A percentile compares a stretch with the other conserved stretches of the same genome.
These are phyloP conservation scores for Agonopterix subpropinquella DNA, from an alignment of 2,888 invertebrate species.

Conservation along the genomic window DNA sequence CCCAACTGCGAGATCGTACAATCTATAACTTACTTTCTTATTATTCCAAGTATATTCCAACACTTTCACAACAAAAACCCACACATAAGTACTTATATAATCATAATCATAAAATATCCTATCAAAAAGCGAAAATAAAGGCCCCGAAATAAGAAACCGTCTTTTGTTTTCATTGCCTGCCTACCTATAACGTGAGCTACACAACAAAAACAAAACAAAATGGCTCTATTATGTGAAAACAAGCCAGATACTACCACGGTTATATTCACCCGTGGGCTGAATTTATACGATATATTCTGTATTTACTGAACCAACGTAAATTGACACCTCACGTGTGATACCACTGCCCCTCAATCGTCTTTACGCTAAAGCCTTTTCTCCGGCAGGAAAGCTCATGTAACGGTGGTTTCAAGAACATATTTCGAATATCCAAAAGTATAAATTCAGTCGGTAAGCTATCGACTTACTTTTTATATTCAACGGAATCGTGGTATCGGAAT, in stretches of 20 bases:
- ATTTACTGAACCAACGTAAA: conserved; percentile 42
- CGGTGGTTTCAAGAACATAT: conserved; percentile 52
- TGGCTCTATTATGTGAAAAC: conserved; percentile 76
- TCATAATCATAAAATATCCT: conserved; percentile 32
- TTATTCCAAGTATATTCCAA: no score
- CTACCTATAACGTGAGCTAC: conserved; percentile 64
- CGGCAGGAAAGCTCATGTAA: conserved; percentile 24
- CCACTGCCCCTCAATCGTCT: conserved; percentile 10
- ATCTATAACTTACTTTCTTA: no score
- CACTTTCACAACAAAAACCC: neutral
- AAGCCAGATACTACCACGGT: conserved; percentile 67
- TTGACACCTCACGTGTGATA: conserved; percentile 31
- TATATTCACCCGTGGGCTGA: conserved; percentile 72
- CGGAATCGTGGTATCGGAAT: conserved; percentile 60
- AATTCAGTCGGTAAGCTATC: conserved; percentile 72
- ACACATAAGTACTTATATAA: neutral
- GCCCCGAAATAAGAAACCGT: conserved; percentile 61
- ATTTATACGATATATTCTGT: conserved; percentile 71
- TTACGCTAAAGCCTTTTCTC: neutral
- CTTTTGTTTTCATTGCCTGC: conserved; percentile 71
- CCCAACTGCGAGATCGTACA: no score
- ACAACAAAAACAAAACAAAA: conserved; percentile 75
- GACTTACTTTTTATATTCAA: conserved; percentile 74
- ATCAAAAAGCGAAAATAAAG: conserved; percentile 48
- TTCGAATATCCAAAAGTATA: conserved; percentile 75